Evolutionary conservation across 2,888 invertebrate genomes (phyloP).

Genomic region (Machimus rusticus): DNA sequence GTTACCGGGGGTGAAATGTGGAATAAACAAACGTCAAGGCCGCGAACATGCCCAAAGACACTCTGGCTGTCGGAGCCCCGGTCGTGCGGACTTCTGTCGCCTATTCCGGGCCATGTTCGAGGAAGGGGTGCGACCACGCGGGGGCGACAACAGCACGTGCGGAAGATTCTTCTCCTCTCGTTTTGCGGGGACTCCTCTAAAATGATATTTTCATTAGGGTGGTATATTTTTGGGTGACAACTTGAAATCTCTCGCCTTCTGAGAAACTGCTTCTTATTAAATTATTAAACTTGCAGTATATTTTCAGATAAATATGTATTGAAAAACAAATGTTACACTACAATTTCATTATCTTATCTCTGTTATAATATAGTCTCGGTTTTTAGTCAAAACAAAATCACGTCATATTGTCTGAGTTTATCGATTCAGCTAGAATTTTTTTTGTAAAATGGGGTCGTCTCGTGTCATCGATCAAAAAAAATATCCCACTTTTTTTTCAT

Average conservation of each 20-base stretch:
- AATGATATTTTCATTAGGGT: background rate
- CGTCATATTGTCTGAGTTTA: too few relatives aligned
- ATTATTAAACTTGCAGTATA: background rate
- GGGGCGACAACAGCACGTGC: background rate
- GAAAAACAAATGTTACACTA: too few relatives aligned
- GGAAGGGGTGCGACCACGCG: background rate
- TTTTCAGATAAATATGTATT: too few relatives aligned
- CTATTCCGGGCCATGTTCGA: background rate
- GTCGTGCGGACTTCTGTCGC: background rate
- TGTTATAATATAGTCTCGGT: too few relatives aligned
- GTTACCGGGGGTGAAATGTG: background rate
- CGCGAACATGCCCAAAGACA: conserved; percentile 6
- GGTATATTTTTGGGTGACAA: background rate
- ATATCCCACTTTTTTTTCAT: too few relatives aligned
- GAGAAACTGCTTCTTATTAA: background rate
- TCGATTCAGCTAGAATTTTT: too few relatives aligned
- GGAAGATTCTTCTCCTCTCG: background rate
- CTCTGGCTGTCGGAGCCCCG: background rate
- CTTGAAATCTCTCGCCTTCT: background rate
- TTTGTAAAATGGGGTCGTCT: too few relatives aligned
- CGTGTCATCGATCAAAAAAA: too few relatives aligned
- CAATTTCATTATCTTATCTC: too few relatives aligned
- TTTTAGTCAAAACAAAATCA: too few relatives aligned
- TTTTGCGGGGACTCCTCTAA: background rate
- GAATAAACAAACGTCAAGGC: conserved; percentile 30